phyloP scores from a whole-genome alignment of 2,797 vertebrate species.

The Xyrichtys novacula region DNA sequence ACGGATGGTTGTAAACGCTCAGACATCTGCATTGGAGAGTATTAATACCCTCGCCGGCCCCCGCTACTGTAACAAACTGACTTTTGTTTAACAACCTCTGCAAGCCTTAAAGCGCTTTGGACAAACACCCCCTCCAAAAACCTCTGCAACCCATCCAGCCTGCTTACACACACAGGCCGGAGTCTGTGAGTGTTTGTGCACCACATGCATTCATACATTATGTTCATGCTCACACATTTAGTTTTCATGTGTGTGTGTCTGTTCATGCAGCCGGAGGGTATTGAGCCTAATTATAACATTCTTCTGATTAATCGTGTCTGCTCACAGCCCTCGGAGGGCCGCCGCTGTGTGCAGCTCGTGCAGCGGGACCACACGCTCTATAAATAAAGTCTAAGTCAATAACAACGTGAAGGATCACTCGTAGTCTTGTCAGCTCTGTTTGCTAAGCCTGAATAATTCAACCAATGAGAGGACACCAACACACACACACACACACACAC shows the following conservation, averaged over 20 bases:
- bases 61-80: constrained; percentile 79
- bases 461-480: constrained; percentile 52
- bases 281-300: constrained; percentile 82
- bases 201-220: constrained; percentile 74
- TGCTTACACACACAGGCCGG: constrained; percentile 52
- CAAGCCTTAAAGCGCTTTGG: constrained; percentile 78
- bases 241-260: constrained; percentile 68
- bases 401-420: constrained; percentile 76
- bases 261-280: constrained; percentile 73
- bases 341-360: constrained; percentile 42
- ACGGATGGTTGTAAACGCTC: constrained; percentile 47
- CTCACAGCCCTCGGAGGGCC: constrained; percentile 31
- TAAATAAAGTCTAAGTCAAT: constrained; percentile 81
- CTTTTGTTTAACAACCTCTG: constrained; percentile 79
- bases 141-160: constrained; percentile 60
- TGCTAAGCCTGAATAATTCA: constrained; percentile 65
- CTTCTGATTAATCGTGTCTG: constrained; percentile 82
- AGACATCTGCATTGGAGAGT: constrained; percentile 72
- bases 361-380: constrained; percentile 71
- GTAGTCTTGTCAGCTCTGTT: constrained; percentile 72
- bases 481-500: constrained; percentile 37
- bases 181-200: constrained; percentile 63
- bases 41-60: constrained; percentile 65
- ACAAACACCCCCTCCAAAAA: constrained; percentile 72
- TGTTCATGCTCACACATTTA: constrained; percentile 63